Evolutionary conservation across 2,113 vertebrate genomes (phyloP).

Genomic region (Podocnemis expansa): DNA sequence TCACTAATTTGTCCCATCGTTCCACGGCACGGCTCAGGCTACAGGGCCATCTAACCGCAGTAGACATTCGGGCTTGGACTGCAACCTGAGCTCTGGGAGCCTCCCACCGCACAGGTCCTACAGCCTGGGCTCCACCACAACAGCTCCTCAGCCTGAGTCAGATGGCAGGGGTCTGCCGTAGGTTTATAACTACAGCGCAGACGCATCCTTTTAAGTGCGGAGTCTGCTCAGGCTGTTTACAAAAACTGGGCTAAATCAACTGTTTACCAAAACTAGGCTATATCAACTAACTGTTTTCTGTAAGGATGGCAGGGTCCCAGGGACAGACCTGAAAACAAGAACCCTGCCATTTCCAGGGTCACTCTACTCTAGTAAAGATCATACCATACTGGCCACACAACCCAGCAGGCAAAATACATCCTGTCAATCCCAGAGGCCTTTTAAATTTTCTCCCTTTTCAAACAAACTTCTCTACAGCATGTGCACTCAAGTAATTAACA

Average conservation of each 20-base stretch:
- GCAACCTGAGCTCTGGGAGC: background rate
- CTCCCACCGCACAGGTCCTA: background rate
- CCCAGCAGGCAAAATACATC: accelerated
- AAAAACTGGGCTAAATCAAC: background rate
- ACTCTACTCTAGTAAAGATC: background rate
- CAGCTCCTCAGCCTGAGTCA: background rate
- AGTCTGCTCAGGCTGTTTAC: background rate
- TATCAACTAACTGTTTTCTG: background rate
- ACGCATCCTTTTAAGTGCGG: background rate
- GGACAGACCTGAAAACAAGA: background rate
- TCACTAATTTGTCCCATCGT: too few relatives aligned
- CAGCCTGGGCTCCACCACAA: background rate
- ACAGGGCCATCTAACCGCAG: background rate
- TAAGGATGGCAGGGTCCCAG: background rate
- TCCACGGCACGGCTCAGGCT: too few relatives aligned
- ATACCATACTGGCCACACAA: background rate
- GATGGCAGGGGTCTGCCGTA: too few relatives aligned
- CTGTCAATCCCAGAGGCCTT: background rate
- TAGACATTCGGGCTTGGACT: too few relatives aligned
- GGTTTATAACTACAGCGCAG: background rate
- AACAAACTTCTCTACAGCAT: background rate
- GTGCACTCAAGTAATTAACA: background rate
- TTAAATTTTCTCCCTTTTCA: background rate
- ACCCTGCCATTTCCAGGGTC: background rate
- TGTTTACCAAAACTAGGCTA: too few relatives aligned